These are phyloP conservation scores for Henicopernis longicauda DNA, from an alignment of 2,113 vertebrate genomes.

Conservation along the genomic window DNA sequence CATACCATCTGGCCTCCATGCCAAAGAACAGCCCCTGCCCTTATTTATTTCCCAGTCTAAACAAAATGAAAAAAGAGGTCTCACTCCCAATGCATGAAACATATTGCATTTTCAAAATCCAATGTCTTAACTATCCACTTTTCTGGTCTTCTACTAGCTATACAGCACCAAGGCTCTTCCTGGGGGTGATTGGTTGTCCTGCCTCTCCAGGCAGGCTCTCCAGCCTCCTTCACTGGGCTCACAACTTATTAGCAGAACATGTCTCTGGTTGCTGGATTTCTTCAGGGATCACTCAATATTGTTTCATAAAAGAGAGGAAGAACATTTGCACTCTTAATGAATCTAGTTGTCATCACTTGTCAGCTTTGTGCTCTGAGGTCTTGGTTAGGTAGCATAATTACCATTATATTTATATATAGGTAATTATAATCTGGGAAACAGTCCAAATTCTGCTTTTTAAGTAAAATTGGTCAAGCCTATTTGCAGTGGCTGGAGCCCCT, in stretches of 20 bases:
- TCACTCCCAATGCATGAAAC: neutral
- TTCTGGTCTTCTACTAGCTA: neutral
- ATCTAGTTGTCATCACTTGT: constrained; percentile 57
- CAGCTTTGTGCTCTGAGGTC: constrained; percentile 6
- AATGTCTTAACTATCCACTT: neutral
- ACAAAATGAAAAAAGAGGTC: neutral
- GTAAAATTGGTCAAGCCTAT: neutral
- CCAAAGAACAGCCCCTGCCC: neutral
- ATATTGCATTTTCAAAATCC: neutral
- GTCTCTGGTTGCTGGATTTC: neutral
- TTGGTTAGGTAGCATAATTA: neutral
- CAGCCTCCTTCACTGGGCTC: neutral
- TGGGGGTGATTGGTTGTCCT: neutral
- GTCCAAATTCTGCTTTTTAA: constrained; percentile 38
- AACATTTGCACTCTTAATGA: neutral
- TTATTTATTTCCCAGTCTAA: neutral
- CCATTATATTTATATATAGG: constrained; percentile 25
- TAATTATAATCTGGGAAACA: constrained; percentile 45
- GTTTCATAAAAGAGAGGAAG: constrained; percentile 52
- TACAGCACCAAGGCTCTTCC: neutral
- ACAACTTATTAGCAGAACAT: neutral
- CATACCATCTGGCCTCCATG: rapidly evolving
- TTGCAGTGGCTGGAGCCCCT: neutral
- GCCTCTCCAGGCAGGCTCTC: neutral
- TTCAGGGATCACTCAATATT: constrained; percentile 47